phyloP scores from a whole-genome alignment of 2,888 invertebrate genomes.

The Neelides folsomi region DNA sequence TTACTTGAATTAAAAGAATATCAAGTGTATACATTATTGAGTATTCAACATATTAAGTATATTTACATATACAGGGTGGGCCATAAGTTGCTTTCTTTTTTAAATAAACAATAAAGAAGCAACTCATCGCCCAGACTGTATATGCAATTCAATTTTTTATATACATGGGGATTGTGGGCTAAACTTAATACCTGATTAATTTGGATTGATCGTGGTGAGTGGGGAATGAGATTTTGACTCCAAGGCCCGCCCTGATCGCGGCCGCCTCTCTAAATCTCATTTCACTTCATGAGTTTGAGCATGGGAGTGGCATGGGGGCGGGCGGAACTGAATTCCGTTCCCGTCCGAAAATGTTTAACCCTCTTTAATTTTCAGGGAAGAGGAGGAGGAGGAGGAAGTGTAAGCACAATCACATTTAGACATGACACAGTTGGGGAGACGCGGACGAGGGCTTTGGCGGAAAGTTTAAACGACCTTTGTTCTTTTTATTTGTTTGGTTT shows the following conservation, averaged over 20 bases:
- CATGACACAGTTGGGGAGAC: too few relatives aligned
- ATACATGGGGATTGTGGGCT: too few relatives aligned
- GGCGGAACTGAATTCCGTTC: neutral
- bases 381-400: conserved; percentile 33
- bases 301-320: neutral
- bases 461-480: neutral
- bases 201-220: neutral
- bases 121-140: too few relatives aligned
- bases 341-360: neutral
- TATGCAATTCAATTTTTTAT: too few relatives aligned
- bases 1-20: too few relatives aligned
- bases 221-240: neutral
- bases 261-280: neutral
- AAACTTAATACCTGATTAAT: too few relatives aligned
- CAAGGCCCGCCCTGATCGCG: neutral
- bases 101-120: too few relatives aligned
- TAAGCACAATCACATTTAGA: conserved; percentile 12
- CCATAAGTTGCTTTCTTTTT: too few relatives aligned
- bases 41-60: too few relatives aligned
- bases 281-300: neutral
- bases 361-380: conserved; percentile 26
- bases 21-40: too few relatives aligned
- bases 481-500: conserved; percentile 13
- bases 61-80: too few relatives aligned
- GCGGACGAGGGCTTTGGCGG: too few relatives aligned